These are phyloP conservation scores for Athene noctua DNA, from an alignment of 2,113 vertebrate species.

Conservation along the genomic window DNA sequence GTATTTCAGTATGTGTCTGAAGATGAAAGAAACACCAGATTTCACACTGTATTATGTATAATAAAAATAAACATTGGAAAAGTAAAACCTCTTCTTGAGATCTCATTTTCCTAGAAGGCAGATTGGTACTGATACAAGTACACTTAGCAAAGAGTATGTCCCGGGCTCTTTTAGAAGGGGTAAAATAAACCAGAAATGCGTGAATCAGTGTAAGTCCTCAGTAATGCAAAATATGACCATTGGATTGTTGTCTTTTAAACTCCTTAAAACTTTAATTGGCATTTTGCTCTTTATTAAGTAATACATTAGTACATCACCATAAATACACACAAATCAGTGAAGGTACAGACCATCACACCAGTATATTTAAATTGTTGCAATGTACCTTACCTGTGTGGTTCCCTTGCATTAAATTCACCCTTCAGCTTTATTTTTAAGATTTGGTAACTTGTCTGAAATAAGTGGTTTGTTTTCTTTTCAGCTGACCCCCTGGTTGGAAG, in stretches of 20 bases:
- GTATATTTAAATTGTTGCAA: background rate
- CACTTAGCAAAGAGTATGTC: background rate
- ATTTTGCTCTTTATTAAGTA: background rate
- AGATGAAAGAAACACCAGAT: background rate
- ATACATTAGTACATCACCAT: background rate
- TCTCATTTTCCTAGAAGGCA: background rate
- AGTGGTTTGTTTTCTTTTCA: constrained; percentile 55
- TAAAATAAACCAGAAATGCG: background rate
- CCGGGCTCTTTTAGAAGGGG: background rate
- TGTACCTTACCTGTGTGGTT: background rate
- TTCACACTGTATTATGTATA: background rate
- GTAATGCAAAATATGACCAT: background rate
- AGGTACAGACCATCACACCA: background rate
- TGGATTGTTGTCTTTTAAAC: background rate
- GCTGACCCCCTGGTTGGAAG: constrained; percentile 95
- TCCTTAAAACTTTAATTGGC: background rate
- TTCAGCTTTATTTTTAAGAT: background rate
- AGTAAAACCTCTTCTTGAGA: background rate
- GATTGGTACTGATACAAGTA: background rate
- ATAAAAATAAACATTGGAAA: background rate
- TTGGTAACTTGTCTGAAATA: background rate
- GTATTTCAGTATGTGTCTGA: background rate
- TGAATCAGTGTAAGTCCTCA: background rate
- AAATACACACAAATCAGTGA: background rate
- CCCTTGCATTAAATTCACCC: background rate